Percentiles rank a stretch among this genome's conserved stretches.
phyloP scores from a whole-genome alignment of 2,113 vertebrate genomes.

The Hoplias malabaricus region DNA sequence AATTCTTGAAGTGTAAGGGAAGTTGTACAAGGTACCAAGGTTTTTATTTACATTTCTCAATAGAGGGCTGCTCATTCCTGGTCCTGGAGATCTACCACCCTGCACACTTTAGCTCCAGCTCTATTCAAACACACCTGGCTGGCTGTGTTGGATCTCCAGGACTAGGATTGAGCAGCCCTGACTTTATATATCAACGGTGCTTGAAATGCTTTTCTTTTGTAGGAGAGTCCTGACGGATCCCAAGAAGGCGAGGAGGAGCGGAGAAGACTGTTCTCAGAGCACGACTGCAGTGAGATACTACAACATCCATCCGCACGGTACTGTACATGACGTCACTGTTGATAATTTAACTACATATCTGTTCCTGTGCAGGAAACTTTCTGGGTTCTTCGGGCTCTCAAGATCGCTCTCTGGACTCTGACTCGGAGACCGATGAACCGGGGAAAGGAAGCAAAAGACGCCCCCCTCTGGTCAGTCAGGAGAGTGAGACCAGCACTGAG shows the following conservation, averaged over 20 bases:
- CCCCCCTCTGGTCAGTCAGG: constrained; percentile 63
- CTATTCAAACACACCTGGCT: no score
- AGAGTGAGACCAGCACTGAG: constrained; percentile 74
- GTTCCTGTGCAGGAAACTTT: constrained; percentile 49
- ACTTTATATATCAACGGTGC: no score
- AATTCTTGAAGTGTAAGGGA: no score
- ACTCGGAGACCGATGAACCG: constrained; percentile 81
- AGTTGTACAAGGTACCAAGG: no score
- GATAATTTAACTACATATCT: not conserved
- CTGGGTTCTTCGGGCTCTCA: constrained; percentile 69
- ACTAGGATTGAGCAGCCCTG: no score
- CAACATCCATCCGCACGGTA: not conserved
- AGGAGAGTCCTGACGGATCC: constrained; percentile 51
- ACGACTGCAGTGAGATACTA: constrained; percentile 66
- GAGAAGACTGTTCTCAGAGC: constrained; percentile 58
- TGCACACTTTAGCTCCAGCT: no score
- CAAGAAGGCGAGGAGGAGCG: constrained; percentile 56
- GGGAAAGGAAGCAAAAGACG: constrained; percentile 1
- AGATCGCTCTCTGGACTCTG: constrained; percentile 80
- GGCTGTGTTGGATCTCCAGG: no score
- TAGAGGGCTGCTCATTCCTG: no score
- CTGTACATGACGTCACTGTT: not conserved
- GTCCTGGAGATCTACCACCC: no score
- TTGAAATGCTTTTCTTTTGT: not conserved
- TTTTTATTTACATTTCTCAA: no score